These are phyloP conservation scores for Criorhina ranunculi DNA, from an alignment of 2,888 invertebrate genomes.

Conservation along the genomic window DNA sequence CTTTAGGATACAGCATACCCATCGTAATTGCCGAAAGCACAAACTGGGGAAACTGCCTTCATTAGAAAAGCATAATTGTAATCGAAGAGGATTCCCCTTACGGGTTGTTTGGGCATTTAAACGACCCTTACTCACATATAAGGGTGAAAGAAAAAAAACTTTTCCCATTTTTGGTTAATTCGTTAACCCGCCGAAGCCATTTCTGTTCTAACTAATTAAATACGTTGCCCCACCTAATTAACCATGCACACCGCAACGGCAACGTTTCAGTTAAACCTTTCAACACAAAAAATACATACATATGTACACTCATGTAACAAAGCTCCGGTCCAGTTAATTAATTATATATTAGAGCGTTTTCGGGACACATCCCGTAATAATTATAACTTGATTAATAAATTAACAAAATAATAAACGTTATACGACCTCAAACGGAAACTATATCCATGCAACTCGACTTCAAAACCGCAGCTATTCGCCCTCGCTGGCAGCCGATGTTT, in stretches of 20 bases:
- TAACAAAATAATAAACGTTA: slow-evolving; percentile 34
- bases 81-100: too few species aligned
- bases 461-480: slow-evolving; percentile 9
- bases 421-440: slow-evolving; percentile 45
- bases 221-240: slow-evolving; percentile 27
- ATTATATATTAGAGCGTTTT: slow-evolving; percentile 46
- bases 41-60: too few species aligned
- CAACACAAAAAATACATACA: slow-evolving; percentile 15
- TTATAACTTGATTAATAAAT: slow-evolving; percentile 53
- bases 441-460: slow-evolving; percentile 23
- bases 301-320: not conserved
- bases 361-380: slow-evolving; percentile 27
- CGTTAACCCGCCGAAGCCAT: slow-evolving; percentile 3
- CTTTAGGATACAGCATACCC: too few species aligned
- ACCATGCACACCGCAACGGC: slow-evolving; percentile 27
- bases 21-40: too few species aligned
- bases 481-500: not conserved
- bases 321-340: slow-evolving; percentile 24
- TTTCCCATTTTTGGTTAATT: slow-evolving; percentile 4
- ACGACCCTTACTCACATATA: not conserved
- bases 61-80: too few species aligned
- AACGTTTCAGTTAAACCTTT: slow-evolving; percentile 44
- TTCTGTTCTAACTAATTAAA: slow-evolving; percentile 42
- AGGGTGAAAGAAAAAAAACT: not conserved
- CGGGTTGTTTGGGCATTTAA: not conserved